A percentile compares a stretch with the other conserved stretches of the same genome.
Evolutionary conservation across 2,113 vertebrate genomes (phyloP).

Genomic region (Prunella fulvescens): DNA sequence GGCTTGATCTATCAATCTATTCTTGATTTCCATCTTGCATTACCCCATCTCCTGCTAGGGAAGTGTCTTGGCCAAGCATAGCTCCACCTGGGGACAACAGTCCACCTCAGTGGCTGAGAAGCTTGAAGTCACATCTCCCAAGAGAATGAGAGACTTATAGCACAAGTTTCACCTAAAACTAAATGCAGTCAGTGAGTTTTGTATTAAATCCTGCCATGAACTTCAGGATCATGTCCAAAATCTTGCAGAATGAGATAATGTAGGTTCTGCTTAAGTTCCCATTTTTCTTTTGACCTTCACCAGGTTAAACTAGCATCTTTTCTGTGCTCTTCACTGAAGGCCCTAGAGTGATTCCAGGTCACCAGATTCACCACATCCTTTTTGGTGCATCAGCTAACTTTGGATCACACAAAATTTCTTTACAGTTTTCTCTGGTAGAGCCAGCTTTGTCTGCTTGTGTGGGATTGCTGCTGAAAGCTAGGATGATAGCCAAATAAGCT

Average conservation of each 20-base stretch:
- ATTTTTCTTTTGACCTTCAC: background rate
- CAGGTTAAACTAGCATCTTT: background rate
- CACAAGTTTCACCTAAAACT: background rate
- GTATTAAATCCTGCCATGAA: background rate
- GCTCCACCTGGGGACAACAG: background rate
- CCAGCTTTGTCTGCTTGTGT: background rate
- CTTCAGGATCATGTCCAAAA: background rate
- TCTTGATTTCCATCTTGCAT: rapidly evolving
- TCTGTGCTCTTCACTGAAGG: background rate
- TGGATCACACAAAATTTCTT: background rate
- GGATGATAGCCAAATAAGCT: background rate
- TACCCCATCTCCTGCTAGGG: background rate
- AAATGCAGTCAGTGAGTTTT: background rate
- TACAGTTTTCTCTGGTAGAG: background rate
- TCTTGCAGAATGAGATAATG: background rate
- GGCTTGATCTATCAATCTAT: background rate
- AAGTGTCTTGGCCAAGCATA: background rate
- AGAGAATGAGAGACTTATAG: background rate
- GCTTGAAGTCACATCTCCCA: background rate
- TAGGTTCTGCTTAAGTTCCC: background rate
- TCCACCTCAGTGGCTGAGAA: background rate
- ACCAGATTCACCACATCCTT: background rate
- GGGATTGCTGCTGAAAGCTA: background rate
- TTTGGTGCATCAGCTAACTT: background rate
- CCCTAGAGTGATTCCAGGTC: background rate